Conservation (phyloP, 37 sponge, comb jelly and placozoan species). For the Hexactinellida sp. region DNA sequence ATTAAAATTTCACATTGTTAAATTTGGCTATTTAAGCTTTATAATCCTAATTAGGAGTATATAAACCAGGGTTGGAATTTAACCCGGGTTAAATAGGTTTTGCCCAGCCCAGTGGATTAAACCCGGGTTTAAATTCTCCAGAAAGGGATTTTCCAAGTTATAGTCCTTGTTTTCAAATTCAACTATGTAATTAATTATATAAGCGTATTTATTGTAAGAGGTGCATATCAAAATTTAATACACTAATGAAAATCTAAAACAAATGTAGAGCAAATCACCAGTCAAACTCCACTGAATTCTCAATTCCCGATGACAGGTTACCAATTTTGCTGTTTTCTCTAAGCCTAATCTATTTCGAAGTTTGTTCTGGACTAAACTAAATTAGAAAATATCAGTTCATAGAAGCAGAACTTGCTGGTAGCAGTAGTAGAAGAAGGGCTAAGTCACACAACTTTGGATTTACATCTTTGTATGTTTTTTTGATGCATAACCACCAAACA, state of each 20-base stretch:
- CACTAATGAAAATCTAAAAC: too few relatives aligned
- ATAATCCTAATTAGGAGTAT: too few relatives aligned
- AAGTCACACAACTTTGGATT: background rate
- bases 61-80: background rate
- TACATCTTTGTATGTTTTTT: background rate
- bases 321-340: background rate
- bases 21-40: too few relatives aligned
- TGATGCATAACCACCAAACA: background rate
- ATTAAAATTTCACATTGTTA: too few relatives aligned
- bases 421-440: background rate
- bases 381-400: background rate
- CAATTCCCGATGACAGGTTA: background rate
- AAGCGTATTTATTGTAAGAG: too few relatives aligned
- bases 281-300: background rate
- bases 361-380: background rate
- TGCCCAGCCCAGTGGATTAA: background rate
- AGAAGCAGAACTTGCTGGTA: background rate
- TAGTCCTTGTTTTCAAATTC: background rate
- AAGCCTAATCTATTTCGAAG: conserved; percentile 1
- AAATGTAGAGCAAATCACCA: background rate
- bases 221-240: too few relatives aligned
- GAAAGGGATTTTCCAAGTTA: background rate
- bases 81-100: conserved; percentile 3
- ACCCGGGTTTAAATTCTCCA: background rate
- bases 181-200: too few relatives aligned